Evolutionary conservation across 2,797 vertebrate species (phyloP), one percentile per base, ranked within the genome.

Genomic region (Meda fulgida): DNA sequence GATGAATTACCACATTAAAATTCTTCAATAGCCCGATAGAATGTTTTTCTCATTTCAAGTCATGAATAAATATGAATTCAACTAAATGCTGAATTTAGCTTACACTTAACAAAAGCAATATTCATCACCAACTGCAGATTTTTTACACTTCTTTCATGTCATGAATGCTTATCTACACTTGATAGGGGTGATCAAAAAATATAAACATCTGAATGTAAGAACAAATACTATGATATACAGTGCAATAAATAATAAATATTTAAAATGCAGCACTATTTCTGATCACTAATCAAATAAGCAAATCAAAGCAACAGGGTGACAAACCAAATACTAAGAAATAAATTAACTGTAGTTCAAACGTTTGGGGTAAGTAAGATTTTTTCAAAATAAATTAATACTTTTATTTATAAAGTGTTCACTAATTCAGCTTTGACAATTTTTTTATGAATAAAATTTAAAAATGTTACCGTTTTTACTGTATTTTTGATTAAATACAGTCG

Each of bases 1-100:
- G 83, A 84, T 84, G 23, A 84, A 84, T 84, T 72, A 71, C 76
- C 76, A 72, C 55, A 43, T 79, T 43, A 48, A 66, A 84, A 26
- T 34, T 78, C n/a, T 84, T 79, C 53, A 79, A 38, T 46, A 48
- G 48, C 83, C 38, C 82, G 69, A 72, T 21, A 78, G 14, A 58
- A n/a, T 48, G 29, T 70, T 79, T 81, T 79, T 78, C 83, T 79
- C 67, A 72, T 84, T 84, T 71, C 3, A 9, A 48, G 66, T 60
- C 63, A 79, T 79, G 53, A 78, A 70, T 46, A 84, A 31, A 65
- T 53, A 58, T 78, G 48, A 84, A 69, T 43, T 34, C 73, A 73
- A 31, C 58, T 26, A 43, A 73, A 73, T 36, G 21, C n/a, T n/a
- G n/a, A n/a, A n/a, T 72, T 60, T 46, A 43, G 19, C 16, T 77